These are phyloP conservation scores for Drepana arcuata DNA, from an alignment of 1,140 invertebrate species.

Conservation along the genomic window DNA sequence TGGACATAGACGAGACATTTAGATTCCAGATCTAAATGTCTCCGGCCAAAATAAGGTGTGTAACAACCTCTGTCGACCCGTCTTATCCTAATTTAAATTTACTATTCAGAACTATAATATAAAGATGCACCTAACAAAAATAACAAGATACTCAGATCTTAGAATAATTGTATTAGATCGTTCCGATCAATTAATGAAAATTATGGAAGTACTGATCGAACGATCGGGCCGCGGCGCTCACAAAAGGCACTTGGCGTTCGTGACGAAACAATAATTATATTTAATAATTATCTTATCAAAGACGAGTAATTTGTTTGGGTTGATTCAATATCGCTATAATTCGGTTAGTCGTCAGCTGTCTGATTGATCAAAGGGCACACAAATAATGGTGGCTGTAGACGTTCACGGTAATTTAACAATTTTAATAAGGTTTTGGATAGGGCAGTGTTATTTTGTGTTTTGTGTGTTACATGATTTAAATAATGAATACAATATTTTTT, in stretches of 20 bases:
- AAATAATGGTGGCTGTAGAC: conserved; percentile 9
- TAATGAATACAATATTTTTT: too few species aligned
- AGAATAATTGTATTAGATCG: too few species aligned
- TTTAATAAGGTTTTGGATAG: conserved; percentile 10
- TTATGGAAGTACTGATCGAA: too few species aligned
- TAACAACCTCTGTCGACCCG: too few species aligned
- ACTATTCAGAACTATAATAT: not conserved
- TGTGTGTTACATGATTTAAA: too few species aligned
- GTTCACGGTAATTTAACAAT: conserved; percentile 16
- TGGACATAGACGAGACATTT: too few species aligned
- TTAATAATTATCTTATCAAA: conserved; percentile 45
- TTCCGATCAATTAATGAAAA: too few species aligned
- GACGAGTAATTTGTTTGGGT: conserved; percentile 31
- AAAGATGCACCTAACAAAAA: not conserved
- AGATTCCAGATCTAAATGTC: too few species aligned
- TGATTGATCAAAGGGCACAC: conserved; percentile 29
- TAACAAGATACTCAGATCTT: not conserved
- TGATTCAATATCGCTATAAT: conserved; percentile 34
- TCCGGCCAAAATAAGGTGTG: too few species aligned
- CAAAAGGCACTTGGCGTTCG: conserved; percentile 25
- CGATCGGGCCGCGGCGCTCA: conserved; percentile 10
- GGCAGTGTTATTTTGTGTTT: conserved; percentile 2
- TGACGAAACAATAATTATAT: conserved; percentile 51
- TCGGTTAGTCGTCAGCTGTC: conserved; percentile 19
- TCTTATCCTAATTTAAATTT: too few species aligned